Conservation (phyloP, 2,113 vertebrate genomes). For the Tiliqua scincoides region DNA sequence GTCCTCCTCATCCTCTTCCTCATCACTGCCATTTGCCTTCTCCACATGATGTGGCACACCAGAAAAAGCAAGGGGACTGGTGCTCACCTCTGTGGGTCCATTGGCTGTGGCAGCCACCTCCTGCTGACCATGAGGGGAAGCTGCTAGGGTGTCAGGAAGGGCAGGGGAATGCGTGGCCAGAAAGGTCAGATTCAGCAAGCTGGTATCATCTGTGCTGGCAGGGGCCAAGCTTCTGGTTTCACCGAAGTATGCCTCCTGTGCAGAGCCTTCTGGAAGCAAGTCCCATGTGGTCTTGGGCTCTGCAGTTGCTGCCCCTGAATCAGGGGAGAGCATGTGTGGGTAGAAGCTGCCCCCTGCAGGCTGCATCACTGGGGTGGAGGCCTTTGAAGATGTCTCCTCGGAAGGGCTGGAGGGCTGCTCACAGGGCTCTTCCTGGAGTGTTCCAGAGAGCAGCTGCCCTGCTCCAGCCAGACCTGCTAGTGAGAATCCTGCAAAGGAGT, state of each 20-base stretch:
- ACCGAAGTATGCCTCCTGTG: slow-evolving; percentile 56
- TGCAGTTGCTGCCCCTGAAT: slow-evolving; percentile 39
- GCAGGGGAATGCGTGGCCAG: slow-evolving; percentile 44
- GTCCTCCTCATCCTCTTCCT: slow-evolving; percentile 77
- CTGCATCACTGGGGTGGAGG: slow-evolving; percentile 69
- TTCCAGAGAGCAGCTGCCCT: slow-evolving; percentile 70
- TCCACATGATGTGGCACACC: slow-evolving; percentile 26
- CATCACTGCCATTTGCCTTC: neutral
- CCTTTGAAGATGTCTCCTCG: slow-evolving; percentile 77
- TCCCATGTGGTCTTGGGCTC: slow-evolving; percentile 80
- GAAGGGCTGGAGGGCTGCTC: slow-evolving; percentile 72
- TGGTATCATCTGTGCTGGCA: slow-evolving; percentile 75
- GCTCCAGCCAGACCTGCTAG: slow-evolving; percentile 80
- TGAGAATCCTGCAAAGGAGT: slow-evolving; percentile 81
- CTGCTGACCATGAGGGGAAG: slow-evolving; percentile 68
- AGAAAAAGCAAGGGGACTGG: slow-evolving; percentile 61
- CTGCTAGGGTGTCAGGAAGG: slow-evolving; percentile 73
- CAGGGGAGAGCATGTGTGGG: slow-evolving; percentile 56
- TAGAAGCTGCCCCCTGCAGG: slow-evolving; percentile 67
- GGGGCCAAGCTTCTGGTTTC: slow-evolving; percentile 71
- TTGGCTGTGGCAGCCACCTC: slow-evolving; percentile 77
- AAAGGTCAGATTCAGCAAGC: slow-evolving; percentile 49
- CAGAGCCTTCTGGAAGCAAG: slow-evolving; percentile 76
- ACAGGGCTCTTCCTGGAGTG: slow-evolving; percentile 56
- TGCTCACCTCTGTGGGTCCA: slow-evolving; percentile 83